Base-by-base conservation (phyloP, 2,797 vertebrate species). In the Dipus sagitta region DNA sequence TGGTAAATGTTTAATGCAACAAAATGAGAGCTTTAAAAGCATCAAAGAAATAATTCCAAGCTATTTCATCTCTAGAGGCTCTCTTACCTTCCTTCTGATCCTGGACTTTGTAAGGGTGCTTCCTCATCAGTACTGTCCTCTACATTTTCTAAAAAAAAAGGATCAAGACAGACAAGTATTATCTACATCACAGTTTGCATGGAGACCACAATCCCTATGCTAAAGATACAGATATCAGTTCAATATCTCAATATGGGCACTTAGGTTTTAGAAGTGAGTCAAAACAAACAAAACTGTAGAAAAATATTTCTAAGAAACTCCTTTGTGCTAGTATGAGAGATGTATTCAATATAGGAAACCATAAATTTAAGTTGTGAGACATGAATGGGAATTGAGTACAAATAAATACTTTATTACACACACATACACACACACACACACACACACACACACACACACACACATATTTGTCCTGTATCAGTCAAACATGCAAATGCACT, bases 111-210 rank as follows among this genome's bases (percentile, higher is more conserved):
- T 70, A 98, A 97, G 4, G 99, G 99, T 82, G 96, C 98, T 70
- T 99, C 99, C 52, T 99, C 99, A 95, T 99, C 99, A 89, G 99
- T 99, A 98, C 99, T 99, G 83, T 99, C 99, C 86, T 99, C 99
- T 97, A 98, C 97, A 58, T 99, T 99, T 96, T 99, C 99, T 99
- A 93, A 60, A 93, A 79, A 96, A 97, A 97, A 96, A 91, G 96
- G 15, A 13, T 17, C 82, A 89, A 94, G 96, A 94, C 97, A 91
- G 0, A 0, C 58, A 75, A 52, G 32, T 17, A 58, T 93, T 78
- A 88, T 11, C 79, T 26, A 62, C 38, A 65, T 60, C 74, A 81
- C 3, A 47, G 42, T 38, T 28, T 52, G 10, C 74, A 79, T 26
- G 18, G 52, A n/a, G 62, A 60, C 12, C 23, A 21, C 3, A 79